phyloP scores from a whole-genome alignment of 2,113 vertebrate genomes.

The Rhea americana region DNA sequence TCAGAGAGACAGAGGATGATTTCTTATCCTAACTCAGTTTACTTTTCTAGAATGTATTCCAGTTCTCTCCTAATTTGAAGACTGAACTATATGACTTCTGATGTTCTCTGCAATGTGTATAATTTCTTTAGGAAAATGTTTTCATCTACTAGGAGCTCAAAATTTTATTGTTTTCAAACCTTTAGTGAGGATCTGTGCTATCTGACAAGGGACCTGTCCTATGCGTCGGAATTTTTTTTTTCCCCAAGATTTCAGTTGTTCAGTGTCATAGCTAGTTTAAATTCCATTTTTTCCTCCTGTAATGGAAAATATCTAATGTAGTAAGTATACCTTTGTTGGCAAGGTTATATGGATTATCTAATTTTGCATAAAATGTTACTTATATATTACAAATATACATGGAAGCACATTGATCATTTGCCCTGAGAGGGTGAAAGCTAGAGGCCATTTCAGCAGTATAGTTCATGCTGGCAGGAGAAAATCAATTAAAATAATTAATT shows the following conservation, averaged over 20 bases:
- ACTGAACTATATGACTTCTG: neutral
- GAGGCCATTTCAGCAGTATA: neutral
- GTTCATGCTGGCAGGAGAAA: neutral
- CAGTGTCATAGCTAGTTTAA: neutral
- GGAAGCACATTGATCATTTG: neutral
- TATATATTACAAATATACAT: neutral
- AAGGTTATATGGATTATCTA: neutral
- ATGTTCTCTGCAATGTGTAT: neutral
- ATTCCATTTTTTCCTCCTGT: neutral
- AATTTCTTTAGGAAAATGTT: neutral
- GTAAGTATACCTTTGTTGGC: neutral
- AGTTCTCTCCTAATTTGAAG: neutral
- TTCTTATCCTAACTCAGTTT: neutral
- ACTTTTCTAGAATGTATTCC: neutral
- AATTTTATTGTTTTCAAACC: neutral
- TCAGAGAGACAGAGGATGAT: neutral
- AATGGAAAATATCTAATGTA: neutral
- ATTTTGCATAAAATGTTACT: neutral
- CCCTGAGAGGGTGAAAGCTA: neutral
- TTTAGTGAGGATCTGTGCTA: neutral
- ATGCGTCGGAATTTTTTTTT: neutral
- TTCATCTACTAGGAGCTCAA: neutral
- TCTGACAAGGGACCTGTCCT: neutral
- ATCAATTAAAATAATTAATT: neutral
- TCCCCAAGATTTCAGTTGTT: neutral